phyloP scores from a whole-genome alignment of 2,888 invertebrate species.

The Lysandra coridon region DNA sequence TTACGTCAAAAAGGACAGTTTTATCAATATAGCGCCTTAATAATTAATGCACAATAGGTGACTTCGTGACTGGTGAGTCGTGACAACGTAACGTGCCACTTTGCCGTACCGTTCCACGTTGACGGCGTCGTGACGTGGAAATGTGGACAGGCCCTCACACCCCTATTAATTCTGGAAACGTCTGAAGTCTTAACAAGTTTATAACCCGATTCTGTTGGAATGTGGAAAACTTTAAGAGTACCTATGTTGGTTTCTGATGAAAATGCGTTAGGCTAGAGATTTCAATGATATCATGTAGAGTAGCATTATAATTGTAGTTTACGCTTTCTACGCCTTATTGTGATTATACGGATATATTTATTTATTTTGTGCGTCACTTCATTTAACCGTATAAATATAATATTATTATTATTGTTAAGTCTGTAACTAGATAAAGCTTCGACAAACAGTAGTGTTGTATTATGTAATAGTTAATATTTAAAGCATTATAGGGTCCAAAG shows the following conservation, averaged over 20 bases:
- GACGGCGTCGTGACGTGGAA: too few relatives aligned
- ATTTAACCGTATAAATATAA: too few relatives aligned
- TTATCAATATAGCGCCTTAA: too few relatives aligned
- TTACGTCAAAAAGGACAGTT: too few relatives aligned
- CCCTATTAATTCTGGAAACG: neutral
- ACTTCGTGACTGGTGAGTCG: too few relatives aligned
- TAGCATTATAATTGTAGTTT: neutral
- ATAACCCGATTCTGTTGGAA: conserved; percentile 40
- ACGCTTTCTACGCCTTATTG: conserved; percentile 45
- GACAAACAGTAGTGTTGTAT: conserved; percentile 75
- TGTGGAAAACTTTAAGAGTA: conserved; percentile 38
- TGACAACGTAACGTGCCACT: too few relatives aligned
- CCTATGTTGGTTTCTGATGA: neutral
- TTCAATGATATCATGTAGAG: neutral
- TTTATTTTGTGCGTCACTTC: conserved; percentile 45
- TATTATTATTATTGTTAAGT: conserved; percentile 47
- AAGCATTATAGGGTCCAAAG: conserved; percentile 87
- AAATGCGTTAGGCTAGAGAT: neutral
- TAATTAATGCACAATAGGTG: too few relatives aligned
- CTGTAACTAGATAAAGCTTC: conserved; percentile 58
- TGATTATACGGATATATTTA: conserved; percentile 38
- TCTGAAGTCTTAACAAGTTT: conserved; percentile 32
- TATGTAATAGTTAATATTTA: conserved; percentile 82
- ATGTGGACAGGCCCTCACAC: neutral
- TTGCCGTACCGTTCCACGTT: too few relatives aligned